phyloP scores from a whole-genome alignment of 2,113 vertebrate genomes.

The Scartelaos histophorus region DNA sequence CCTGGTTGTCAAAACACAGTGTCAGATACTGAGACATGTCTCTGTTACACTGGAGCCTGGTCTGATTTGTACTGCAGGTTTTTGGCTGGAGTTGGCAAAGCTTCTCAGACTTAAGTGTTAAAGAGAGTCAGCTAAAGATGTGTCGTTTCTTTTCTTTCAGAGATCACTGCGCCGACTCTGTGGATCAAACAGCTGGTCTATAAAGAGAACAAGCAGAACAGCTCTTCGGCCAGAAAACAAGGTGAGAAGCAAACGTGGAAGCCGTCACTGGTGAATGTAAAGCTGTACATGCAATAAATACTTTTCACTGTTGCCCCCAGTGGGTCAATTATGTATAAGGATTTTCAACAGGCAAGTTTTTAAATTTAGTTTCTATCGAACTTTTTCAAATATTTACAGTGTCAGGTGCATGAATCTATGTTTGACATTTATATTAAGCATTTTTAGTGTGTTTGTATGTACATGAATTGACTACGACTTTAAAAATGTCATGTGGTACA shows the following conservation, averaged over 20 bases:
- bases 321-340: no score
- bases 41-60: constrained; percentile 25
- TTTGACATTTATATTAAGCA: no score
- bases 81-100: neutral
- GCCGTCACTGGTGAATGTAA: neutral
- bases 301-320: neutral
- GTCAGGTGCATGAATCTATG: no score
- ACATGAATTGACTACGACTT: no score
- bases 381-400: no score
- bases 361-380: no score
- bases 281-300: neutral
- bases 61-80: constrained; percentile 26
- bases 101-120: constrained; percentile 7
- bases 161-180: constrained; percentile 94
- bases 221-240: constrained; percentile 85
- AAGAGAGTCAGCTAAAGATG: neutral
- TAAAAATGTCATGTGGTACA: no score
- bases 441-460: no score
- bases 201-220: constrained; percentile 91
- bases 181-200: constrained; percentile 94
- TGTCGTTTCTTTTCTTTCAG: constrained; percentile 70
- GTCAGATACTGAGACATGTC: constrained; percentile 20
- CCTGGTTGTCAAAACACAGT: constrained; percentile 31
- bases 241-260: constrained; percentile 70
- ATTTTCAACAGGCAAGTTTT: no score